Conservation (phyloP, 2,797 vertebrate species). For the Scolopax rusticola region DNA sequence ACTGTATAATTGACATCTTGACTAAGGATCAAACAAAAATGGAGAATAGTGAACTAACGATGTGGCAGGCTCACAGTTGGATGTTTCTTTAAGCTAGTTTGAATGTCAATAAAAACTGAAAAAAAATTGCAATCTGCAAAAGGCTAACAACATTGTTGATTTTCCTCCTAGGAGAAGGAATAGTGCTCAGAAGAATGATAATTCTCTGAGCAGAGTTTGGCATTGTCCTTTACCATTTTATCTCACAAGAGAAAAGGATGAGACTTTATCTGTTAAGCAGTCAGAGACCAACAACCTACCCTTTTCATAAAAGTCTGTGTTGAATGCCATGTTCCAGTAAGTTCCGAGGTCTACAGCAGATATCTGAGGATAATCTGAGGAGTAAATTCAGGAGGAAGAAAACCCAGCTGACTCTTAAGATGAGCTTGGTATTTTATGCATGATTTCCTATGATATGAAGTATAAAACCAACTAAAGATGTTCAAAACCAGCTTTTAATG, state of each 20-base stretch:
- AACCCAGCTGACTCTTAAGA: not conserved
- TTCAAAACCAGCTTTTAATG: not conserved
- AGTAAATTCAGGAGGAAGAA: not conserved
- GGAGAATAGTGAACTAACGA: not conserved
- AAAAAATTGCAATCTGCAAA: not conserved
- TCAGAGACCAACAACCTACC: not conserved
- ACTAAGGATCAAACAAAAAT: not conserved
- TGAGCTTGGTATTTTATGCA: not conserved
- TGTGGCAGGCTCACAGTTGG: not conserved
- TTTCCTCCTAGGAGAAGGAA: not conserved
- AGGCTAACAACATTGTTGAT: not conserved
- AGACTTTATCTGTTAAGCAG: not conserved
- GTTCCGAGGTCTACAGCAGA: not conserved
- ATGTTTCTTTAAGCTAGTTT: not conserved
- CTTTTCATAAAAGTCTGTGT: not conserved
- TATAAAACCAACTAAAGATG: not conserved
- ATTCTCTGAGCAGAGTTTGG: not conserved
- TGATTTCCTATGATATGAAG: accelerated
- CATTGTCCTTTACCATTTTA: not conserved
- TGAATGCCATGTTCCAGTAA: not conserved
- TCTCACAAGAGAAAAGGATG: not conserved
- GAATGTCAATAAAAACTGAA: not conserved
- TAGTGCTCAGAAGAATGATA: not conserved
- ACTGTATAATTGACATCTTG: accelerated
- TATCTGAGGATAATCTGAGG: not conserved